Conservation (phyloP, 2,113 vertebrate species). For the Eulemur macaco region DNA sequence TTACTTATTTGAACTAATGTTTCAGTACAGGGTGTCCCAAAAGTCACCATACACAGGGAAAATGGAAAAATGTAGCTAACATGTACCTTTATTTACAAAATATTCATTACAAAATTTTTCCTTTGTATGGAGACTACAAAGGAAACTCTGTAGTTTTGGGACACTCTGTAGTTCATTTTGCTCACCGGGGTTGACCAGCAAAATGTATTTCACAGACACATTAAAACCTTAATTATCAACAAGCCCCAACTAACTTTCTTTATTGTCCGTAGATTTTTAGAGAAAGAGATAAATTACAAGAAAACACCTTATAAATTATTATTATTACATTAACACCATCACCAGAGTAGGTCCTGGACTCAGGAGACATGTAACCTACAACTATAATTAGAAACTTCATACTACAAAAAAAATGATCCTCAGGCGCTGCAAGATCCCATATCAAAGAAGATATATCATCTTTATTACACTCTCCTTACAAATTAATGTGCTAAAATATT, state of each 20-base stretch:
- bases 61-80: no score
- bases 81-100: no score
- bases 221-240: slow-evolving; percentile 45
- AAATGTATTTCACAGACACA: not conserved
- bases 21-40: not conserved
- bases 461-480: not conserved
- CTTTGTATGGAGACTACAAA: no score
- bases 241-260: not conserved
- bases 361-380: not conserved
- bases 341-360: not conserved
- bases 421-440: not conserved
- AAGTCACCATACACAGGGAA: no score
- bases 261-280: not conserved
- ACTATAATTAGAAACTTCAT: not conserved
- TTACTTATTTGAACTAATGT: not conserved
- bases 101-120: no score
- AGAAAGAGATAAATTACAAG: not conserved
- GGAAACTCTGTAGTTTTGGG: no score
- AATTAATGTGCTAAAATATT: not conserved
- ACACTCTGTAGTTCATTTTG: not conserved
- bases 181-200: not conserved
- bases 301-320: not conserved
- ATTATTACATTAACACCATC: not conserved
- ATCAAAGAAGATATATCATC: not conserved
- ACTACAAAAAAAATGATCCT: not conserved